Evolutionary conservation across 2,888 invertebrate genomes (phyloP), one percentile per base, ranked within the genome.

Genomic region (Troides aeacus): DNA sequence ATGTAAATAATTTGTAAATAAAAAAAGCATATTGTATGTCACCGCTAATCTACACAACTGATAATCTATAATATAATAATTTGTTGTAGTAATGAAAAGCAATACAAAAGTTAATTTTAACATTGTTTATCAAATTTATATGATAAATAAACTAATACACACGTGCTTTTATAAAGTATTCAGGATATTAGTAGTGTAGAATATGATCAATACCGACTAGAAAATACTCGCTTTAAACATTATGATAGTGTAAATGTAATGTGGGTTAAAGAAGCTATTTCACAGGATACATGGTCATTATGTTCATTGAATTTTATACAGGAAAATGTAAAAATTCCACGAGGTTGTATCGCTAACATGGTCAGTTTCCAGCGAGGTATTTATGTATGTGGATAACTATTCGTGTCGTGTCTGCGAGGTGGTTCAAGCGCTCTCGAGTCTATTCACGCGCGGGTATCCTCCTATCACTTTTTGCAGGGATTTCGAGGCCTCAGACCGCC

Each of bases 391-490:
- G 24, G 36, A 68, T 73, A 72, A 72, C 74, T 72, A 70, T 73
- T 70, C 70, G 61, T 67, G 63, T 68, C 72, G 72, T 75, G 76
- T 72, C 74, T 78, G 74, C 71, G 65, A 72, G 71, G 71, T 72
- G 76, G 75, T 76, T 82, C 75, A 72, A 84, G 83, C 79, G 75
- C 73, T 71, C 77, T 75, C 75, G 62, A 76, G 75, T 76, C 82
- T 80, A 82, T 83, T 83, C 83, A 84, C 76, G 75, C 72, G 76
- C 75, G 78, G 78, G 81, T 79, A 81, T 79, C 66, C 30, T 79
- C 66, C 30, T 70, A 46, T 46, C 46, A 8, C 72, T 73, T 72
- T 73, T 72, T 72, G 66, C 69, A 70, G 69, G 73, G 71, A 71
- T 74, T 74, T 71, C 69, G 71, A 74, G 69, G 64, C 67, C 61